Conservation (phyloP, 2,888 invertebrate genomes). For the Plebejus anna region DNA sequence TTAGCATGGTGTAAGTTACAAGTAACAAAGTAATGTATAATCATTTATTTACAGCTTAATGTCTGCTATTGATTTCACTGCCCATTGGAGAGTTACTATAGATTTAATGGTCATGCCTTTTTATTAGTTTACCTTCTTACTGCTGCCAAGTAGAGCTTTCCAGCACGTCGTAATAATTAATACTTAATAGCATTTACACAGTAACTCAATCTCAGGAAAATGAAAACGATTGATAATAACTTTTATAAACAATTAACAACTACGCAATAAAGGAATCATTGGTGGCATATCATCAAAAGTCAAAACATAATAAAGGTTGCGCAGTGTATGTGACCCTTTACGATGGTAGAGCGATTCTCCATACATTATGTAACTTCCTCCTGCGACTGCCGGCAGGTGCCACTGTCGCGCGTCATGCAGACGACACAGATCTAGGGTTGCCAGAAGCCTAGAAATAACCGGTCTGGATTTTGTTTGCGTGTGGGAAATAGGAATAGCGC, state of each 20-base stretch:
- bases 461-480: background rate
- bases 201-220: background rate
- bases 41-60: background rate
- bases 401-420: slow-evolving; percentile 22
- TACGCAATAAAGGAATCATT: background rate
- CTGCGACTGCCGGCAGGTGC: slow-evolving; percentile 29
- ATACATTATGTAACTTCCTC: slow-evolving; percentile 32
- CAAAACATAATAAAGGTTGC: slow-evolving; percentile 10
- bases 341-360: slow-evolving; percentile 23
- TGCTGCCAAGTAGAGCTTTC: background rate
- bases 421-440: background rate
- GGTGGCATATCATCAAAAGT: background rate
- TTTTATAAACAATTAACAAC: background rate
- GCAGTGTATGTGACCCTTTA: slow-evolving; percentile 12
- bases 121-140: background rate
- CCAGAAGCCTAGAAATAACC: background rate
- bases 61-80: background rate
- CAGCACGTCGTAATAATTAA: background rate
- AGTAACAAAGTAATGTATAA: background rate
- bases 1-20: background rate
- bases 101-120: background rate
- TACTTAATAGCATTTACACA: background rate
- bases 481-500: too few species aligned
- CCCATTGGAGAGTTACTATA: background rate
- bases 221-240: background rate